phyloP scores from a whole-genome alignment of 2,113 vertebrate species.

The Bothrops jararaca region DNA sequence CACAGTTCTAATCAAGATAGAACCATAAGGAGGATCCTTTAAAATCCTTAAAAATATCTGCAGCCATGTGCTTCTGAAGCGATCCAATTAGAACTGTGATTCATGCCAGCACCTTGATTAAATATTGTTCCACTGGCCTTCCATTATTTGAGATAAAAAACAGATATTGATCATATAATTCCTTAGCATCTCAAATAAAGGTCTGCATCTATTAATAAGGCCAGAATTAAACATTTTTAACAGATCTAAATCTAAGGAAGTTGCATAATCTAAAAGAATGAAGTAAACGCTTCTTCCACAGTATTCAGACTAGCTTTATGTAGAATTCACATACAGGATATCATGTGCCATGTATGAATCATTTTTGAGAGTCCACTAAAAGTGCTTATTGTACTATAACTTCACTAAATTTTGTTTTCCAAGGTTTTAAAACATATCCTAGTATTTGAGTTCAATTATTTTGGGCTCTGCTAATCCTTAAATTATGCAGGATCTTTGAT shows the following conservation, averaged over 20 bases:
- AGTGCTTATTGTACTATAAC: not conserved
- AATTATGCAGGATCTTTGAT: not conserved
- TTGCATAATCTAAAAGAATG: not conserved
- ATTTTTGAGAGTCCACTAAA: not conserved
- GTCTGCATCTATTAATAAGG: not conserved
- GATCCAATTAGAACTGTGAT: not conserved
- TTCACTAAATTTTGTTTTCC: not conserved
- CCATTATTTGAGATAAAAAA: not conserved
- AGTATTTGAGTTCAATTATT: not conserved
- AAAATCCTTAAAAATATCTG: not conserved
- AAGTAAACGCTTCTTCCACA: not conserved
- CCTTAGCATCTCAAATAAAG: not conserved
- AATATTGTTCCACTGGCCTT: not conserved
- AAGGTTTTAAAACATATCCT: not conserved
- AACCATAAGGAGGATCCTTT: not conserved
- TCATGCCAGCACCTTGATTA: not conserved
- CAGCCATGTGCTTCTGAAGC: not conserved
- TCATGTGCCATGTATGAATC: not conserved
- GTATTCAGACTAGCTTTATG: not conserved
- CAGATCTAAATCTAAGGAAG: not conserved
- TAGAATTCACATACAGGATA: not conserved
- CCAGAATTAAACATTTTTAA: not conserved
- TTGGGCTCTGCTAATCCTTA: not conserved
- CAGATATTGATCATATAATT: not conserved
- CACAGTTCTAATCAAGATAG: not conserved